Conservation (phyloP, 2,797 vertebrate genomes). For the Pangasius krempfi region DNA sequence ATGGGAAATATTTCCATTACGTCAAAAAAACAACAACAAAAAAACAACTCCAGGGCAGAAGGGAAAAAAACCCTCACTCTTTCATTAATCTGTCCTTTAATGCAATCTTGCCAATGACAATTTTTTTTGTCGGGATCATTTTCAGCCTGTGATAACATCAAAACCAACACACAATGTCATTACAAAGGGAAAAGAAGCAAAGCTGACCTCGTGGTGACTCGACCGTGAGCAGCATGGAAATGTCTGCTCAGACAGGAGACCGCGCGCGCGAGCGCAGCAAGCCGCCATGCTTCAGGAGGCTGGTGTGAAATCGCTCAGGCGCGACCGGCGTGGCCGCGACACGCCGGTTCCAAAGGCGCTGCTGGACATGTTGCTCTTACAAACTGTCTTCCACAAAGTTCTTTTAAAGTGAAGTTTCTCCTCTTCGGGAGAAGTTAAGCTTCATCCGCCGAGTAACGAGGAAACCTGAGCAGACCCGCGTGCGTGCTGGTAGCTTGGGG, state of each 20-base stretch:
- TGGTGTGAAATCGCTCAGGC: conserved; percentile 37
- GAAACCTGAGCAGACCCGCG: not conserved
- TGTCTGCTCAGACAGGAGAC: conserved; percentile 15
- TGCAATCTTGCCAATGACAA: not conserved
- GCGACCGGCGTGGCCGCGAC: not conserved
- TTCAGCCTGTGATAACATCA: not conserved
- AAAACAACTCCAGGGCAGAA: not conserved
- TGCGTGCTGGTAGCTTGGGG: not conserved
- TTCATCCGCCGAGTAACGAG: not conserved
- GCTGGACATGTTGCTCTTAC: not conserved
- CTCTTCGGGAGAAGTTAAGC: not conserved
- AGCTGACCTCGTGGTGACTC: conserved; percentile 34
- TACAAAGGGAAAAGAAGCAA: conserved; percentile 31
- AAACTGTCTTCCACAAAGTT: not conserved
- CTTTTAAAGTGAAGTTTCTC: not conserved
- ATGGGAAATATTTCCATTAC: too few relatives aligned
- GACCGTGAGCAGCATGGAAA: conserved; percentile 46
- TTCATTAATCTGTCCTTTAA: conserved; percentile 20
- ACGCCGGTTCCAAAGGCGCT: not conserved
- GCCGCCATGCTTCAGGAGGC: not conserved
- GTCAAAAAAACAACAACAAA: not conserved
- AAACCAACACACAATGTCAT: conserved; percentile 16
- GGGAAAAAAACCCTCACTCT: not conserved
- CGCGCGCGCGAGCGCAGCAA: not conserved
- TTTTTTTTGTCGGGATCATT: not conserved